Conservation (phyloP, 2,888 invertebrate genomes). For the Melieria picta region DNA sequence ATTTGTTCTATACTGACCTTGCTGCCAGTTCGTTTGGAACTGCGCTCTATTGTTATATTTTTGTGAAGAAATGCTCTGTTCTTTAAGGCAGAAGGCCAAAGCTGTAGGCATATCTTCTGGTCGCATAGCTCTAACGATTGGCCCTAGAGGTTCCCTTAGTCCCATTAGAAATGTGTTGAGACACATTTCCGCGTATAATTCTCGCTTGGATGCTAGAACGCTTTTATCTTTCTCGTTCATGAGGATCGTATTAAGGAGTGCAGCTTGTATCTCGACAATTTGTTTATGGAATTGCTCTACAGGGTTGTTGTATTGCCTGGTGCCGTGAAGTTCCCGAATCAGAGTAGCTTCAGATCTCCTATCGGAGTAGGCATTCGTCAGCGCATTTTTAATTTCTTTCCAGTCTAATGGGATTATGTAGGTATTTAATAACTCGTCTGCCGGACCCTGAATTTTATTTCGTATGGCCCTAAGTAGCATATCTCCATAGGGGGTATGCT, state of each 20-base stretch:
- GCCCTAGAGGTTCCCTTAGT: too few relatives aligned
- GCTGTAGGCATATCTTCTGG: too few relatives aligned
- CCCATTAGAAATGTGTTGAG: too few relatives aligned
- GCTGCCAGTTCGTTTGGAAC: too few relatives aligned
- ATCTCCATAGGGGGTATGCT: background rate
- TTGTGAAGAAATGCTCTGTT: too few relatives aligned
- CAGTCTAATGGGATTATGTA: background rate
- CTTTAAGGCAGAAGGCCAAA: too few relatives aligned
- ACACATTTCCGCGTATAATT: too few relatives aligned
- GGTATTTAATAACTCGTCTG: background rate
- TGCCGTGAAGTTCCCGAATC: conserved; percentile 38
- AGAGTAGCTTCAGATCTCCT: conserved; percentile 37
- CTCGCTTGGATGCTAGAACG: conserved; percentile 40
- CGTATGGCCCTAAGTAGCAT: background rate
- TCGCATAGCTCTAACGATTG: too few relatives aligned
- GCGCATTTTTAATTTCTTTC: background rate
- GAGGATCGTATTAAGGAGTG: conserved; percentile 40
- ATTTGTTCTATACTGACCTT: too few relatives aligned
- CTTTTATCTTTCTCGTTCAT: conserved; percentile 39
- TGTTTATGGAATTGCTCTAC: conserved; percentile 41
- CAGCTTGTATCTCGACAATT: conserved; percentile 42
- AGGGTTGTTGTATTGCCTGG: conserved; percentile 37
- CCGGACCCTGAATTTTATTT: background rate
- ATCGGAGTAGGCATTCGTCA: conserved; percentile 29
- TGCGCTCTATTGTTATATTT: too few relatives aligned